phyloP scores from a whole-genome alignment of 37 sponge, comb jelly and placozoan species.

The Halichondria panicea region DNA sequence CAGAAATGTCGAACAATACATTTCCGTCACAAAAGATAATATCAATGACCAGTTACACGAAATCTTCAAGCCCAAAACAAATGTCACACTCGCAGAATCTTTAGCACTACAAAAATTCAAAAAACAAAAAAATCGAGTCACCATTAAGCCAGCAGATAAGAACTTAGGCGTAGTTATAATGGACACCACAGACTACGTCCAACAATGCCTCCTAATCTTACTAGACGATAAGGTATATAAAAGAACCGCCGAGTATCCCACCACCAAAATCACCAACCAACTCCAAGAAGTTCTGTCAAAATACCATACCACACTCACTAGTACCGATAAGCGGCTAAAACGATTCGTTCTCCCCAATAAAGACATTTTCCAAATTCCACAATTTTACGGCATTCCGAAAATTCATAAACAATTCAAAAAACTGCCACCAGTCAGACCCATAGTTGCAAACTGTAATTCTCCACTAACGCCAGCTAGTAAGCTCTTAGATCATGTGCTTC shows the following conservation, averaged over 20 bases:
- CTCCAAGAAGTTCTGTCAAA: neutral
- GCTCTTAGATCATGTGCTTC: slow-evolving; percentile 28
- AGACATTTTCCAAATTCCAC: slow-evolving; percentile 5
- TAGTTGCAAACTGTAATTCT: slow-evolving; percentile 20
- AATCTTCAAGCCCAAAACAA: no score
- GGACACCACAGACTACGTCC: slow-evolving; percentile 17
- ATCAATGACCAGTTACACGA: no score
- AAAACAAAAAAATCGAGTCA: neutral
- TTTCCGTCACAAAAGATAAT: no score
- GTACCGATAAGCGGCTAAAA: neutral
- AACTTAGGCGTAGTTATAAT: slow-evolving; percentile 16
- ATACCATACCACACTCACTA: neutral
- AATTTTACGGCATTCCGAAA: slow-evolving; percentile 25
- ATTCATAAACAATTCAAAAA: slow-evolving; percentile 10
- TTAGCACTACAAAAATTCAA: neutral
- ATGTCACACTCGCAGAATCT: no score
- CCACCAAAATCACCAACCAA: slow-evolving; percentile 44
- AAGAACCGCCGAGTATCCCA: slow-evolving; percentile 49
- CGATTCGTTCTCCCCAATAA: neutral
- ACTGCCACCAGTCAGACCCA: slow-evolving; percentile 32
- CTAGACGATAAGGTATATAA: neutral
- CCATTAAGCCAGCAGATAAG: slow-evolving; percentile 36
- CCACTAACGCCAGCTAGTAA: slow-evolving; percentile 2
- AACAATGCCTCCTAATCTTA: neutral
- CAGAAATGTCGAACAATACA: no score